Evolutionary conservation across 23 tunicate genomes (phyloP).

Genomic region (Corella eumyota): DNA sequence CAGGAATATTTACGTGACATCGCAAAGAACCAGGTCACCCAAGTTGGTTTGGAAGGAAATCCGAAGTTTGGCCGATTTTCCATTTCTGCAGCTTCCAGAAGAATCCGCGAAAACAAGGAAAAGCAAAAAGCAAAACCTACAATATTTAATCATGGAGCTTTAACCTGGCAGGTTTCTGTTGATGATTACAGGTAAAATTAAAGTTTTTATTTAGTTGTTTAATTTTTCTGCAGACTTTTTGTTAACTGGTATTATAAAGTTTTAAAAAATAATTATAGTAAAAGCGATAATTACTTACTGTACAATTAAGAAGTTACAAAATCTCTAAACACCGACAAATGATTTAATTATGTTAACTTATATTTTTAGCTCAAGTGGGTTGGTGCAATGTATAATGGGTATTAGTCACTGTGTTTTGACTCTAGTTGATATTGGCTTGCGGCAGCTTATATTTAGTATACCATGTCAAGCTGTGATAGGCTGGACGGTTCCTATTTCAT

Average conservation of each 20-base stretch:
- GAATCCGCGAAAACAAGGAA: slow-evolving; percentile 55
- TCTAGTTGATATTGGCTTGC: slow-evolving; percentile 29
- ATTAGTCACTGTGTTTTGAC: slow-evolving; percentile 67
- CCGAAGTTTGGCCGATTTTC: slow-evolving; percentile 44
- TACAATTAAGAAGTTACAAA: no score
- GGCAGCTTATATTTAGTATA: slow-evolving; percentile 69
- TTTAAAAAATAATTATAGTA: no score
- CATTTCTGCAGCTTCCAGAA: slow-evolving; percentile 48
- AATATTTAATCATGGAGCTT: slow-evolving; percentile 42
- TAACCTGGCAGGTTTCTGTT: slow-evolving; percentile 60
- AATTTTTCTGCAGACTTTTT: background rate
- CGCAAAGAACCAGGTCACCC: slow-evolving; percentile 30
- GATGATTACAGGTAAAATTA: slow-evolving; percentile 63
- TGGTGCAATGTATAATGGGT: slow-evolving; percentile 57
- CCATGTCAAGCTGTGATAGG: slow-evolving; percentile 89
- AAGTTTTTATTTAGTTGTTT: no score
- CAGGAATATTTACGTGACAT: slow-evolving; percentile 77
- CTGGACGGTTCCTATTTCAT: slow-evolving; percentile 53
- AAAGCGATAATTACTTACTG: no score
- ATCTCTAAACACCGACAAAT: no score
- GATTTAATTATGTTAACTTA: no score
- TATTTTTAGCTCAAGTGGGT: no score
- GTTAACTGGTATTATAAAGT: no score
- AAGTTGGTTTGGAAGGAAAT: slow-evolving; percentile 39
- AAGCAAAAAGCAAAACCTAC: slow-evolving; percentile 27